Evolutionary conservation across 2,888 invertebrate genomes (phyloP), one percentile per base, ranked within the genome.

Genomic region (Bibio marci): DNA sequence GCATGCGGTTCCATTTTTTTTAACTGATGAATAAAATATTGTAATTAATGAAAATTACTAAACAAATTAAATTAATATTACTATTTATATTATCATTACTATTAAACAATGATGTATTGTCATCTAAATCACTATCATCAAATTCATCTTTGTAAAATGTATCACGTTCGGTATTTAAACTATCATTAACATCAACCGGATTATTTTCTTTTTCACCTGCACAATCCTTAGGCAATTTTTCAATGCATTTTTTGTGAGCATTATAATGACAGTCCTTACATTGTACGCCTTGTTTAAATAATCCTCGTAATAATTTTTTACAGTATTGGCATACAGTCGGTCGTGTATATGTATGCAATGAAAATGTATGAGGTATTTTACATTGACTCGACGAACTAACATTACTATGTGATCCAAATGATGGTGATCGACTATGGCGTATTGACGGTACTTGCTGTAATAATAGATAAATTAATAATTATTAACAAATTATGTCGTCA

Each of bases 241-340:
- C 85, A 53, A 86, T 70, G 56, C 94, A 94, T 62, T 92, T 94
- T 59, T 91, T 82, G 63, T 95, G 94, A 44, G 85, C 85, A 66
- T 94, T 94, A 65, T 87, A 91, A 58, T 88, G 88, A 63, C 94
- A 94, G 68, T 95, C 97, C 62, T 83, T 80, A 63, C 98, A 98
- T 63, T 97, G 97, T 50, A 92, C 65, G 41, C 97, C 97, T 66
- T 97, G 95, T 58, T 87, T 88, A 66, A 95, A 92, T 37, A 97
- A 67, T 0, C 97, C 97, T 48, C 85, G 82, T 46, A 98, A 72
- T 51, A 98, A 72, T 65, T 91, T 91, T 65, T 91, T 90, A 69
- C 97, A 98, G 60, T 79, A 73, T 51, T 92, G 86, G 59, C 98
- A 98, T 15, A 97, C 82, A 0, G 97, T 98, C 39, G 95, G 98